Base-by-base conservation (phyloP, 2,888 invertebrate species). In the Plusia festucae region DNA sequence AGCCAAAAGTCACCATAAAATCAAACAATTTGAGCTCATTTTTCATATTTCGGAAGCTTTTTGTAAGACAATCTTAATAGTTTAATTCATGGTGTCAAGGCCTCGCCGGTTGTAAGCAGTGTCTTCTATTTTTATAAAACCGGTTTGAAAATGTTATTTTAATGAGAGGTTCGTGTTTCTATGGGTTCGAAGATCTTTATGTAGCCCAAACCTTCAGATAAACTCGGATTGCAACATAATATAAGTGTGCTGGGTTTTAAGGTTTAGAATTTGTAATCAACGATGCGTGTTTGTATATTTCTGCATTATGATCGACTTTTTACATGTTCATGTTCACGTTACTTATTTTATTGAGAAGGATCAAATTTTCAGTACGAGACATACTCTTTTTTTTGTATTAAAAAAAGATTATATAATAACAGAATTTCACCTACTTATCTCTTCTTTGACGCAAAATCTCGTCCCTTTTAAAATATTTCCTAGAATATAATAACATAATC, bases 51-150 rank as follows among this genome's bases (percentile, higher is more conserved):
- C 27, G 44, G 24, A 56, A 30, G 34, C 53, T 44, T 44, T 0
- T 44, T 34, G 6, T 34, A 20, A 32, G 16, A 55, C 24, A 24
- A 24, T 5, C 53, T 54, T 53, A 15, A 27, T 0, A 49, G 22
- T 22, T 58, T 70, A 60, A 52, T 44, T 60, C 16, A 40, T 60
- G 51, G 22, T 62, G 73, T 66, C 78, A 73, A 73, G 73, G 73
- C 22, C 18, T 8, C 3, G 49, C 56, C 44, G 52, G 60, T 8
- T 53, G 59, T 20, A 15, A n/a, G 5, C 13, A 20, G 22, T 24
- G 16, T 49, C 18, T 44, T 62, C 60, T 67, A 62, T 60, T 60
- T 67, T 60, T 27, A 56, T 24, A 4, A 54, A 73, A 73, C 62
- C 54, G 62, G 78, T 73, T 55, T 0, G 0, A 44, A 2, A 3